Base-by-base conservation (phyloP, 2,797 vertebrate species). In the Novumbra hubbsi region DNA sequence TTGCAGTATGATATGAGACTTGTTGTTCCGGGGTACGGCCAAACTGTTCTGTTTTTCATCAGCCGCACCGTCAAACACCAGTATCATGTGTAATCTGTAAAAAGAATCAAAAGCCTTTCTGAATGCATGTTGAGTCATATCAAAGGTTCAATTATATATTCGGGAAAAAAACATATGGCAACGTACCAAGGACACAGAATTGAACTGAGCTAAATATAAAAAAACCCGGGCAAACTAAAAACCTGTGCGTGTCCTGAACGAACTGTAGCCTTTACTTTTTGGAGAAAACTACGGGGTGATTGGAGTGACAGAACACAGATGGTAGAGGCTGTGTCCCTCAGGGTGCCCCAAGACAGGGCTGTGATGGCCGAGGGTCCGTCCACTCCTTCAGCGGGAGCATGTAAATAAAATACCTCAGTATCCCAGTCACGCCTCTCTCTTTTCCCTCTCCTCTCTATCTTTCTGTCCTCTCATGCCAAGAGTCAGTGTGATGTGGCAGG, bases 301-400 rank as follows among this genome's bases (percentile, higher is more conserved):
- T 76, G 71, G 73, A 78, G 80, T 83, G 79, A 81, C 83, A 80
- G 73, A 78, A 80, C 76, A 76, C 83, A 87, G 83, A 85, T 88
- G 85, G 84, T 74, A 78, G 73, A 71, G 78, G 73, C 78, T 77
- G 57, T 73, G 76, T 74, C 73, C 72, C 84, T 71, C 80, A 24
- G 83, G 79, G 79, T 12, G 32, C n/a, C 14, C 52, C 5, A 28
- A 63, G 30, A 63, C 16, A 62, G 52, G n/a, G 63, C 70, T 41
- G 73, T 78, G 78, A 82, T 73, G 63, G 75, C 81, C 78, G 71
- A 60, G 45, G 32, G 48, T 34, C 27, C 68, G 55, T 30, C 52
- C 4, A 66, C 60, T 34, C 27, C 68, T 63, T 30, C 70, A 27
- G 65, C 60, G 30, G 73, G 49, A 48, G 71, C 55, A 70, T 74